Evolutionary conservation across 2,888 invertebrate genomes (phyloP), one percentile per base, ranked within the genome.

Genomic region (Apoderus coryli): DNA sequence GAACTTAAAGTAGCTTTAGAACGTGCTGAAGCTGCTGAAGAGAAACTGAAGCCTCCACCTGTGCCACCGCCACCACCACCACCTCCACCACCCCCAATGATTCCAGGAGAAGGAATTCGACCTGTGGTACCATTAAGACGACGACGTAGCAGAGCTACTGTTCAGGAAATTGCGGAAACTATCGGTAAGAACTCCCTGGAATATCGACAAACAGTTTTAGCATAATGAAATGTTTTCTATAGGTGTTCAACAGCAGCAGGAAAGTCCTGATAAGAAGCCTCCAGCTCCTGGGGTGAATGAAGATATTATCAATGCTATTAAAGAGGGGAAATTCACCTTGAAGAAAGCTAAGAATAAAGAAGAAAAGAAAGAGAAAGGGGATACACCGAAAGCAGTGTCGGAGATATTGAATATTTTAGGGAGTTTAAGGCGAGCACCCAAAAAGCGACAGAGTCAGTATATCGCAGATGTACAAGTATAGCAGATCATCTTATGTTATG

Each of bases 231-330:
- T 25, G 4, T 22, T 31, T 10, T 1, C 16, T 31, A 16, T 30
- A 34, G 22, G 14, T 23, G n/a, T n/a, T n/a, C n/a, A n/a, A n/a
- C n/a, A n/a, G 29, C 3, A 26, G 9, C 25, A 34, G 15, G 42
- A 42, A 24, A 33, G 30, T 15, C 11, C 33, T 4, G 22, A 33
- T 3, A 37, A 40, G 2, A 37, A 40, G 26, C 32, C 33, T 11
- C 27, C 40, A 7, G 61, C 63, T 5, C 64, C 63, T n/a, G 76
- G 73, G 2, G 77, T 78, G 42, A 55, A 54, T 32, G 76, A 77
- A 48, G 76, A 77, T 10, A 75, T 79, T 40, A 77, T 79, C 9
- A 77, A 76, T 51, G 76, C 77, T 49, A 77, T 79, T 28, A 79
- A 78, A 53, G 74, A 76, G 10, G 78, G 78, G 16, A 69, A 73